Evolutionary conservation across 2,113 vertebrate genomes (phyloP).

Genomic region (Takifugu bimaculatus): DNA sequence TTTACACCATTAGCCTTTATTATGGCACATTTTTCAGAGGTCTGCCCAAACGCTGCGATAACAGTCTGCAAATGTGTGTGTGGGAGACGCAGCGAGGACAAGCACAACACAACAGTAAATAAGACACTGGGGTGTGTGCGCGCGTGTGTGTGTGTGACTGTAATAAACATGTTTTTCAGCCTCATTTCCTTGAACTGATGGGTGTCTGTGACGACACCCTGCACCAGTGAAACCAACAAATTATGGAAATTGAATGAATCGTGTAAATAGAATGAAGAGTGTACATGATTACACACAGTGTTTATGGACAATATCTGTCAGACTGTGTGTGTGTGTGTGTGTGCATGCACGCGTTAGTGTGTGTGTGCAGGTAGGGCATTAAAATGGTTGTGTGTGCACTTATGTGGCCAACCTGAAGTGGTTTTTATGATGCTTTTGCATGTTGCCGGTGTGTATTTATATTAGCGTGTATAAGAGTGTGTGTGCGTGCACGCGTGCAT

Average conservation of each 20-base stretch:
- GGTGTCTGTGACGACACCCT: constrained; percentile 38
- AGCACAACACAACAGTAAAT: neutral
- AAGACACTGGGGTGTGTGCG: constrained; percentile 1
- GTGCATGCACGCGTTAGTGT: neutral
- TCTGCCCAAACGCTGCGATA: neutral
- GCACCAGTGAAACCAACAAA: constrained; percentile 46
- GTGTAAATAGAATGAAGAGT: constrained; percentile 25
- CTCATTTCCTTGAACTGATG: constrained; percentile 37
- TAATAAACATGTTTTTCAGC: constrained; percentile 18
- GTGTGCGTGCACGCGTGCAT: constrained; percentile 52
- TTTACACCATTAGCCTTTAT: neutral
- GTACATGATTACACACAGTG: neutral
- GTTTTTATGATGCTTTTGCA: constrained; percentile 15
- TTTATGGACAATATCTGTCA: constrained; percentile 19
- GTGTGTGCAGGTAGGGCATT: neutral
- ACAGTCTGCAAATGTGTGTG: constrained; percentile 3
- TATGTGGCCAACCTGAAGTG: constrained; percentile 24
- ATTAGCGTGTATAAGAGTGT: constrained; percentile 17
- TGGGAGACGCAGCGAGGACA: neutral
- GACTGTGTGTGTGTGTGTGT: constrained; percentile 2
- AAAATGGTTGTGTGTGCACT: neutral
- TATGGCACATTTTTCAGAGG: neutral
- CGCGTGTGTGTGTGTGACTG: neutral
- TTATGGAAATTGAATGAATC: constrained; percentile 34
- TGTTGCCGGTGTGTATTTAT: constrained; percentile 11